Base-by-base conservation (phyloP, 2,113 vertebrate species). In the Podilymbus podiceps region DNA sequence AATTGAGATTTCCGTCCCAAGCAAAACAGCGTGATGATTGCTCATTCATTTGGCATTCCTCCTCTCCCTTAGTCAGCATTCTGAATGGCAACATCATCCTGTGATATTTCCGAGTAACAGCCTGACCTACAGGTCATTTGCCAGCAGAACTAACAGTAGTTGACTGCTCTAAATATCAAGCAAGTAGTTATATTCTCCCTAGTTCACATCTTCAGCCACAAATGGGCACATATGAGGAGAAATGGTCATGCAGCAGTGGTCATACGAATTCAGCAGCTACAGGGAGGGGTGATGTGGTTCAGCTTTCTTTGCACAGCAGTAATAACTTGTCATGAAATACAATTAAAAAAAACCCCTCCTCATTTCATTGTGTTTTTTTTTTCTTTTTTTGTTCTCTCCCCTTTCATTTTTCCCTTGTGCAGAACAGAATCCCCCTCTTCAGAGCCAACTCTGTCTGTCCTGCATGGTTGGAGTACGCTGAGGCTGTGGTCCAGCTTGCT, bases 91-190 rank as follows among this genome's bases (percentile, higher is more conserved):
- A 40, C 24, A 35, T 44, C 12, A 2, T 53, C 62, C 49, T 85
- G 74, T 50, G 69, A 20, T 63, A 71, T 42, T 93, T 91, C 84
- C 79, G 58, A 85, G 66, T 59, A 90, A 63, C 7, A 22, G 28
- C 55, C 75, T 92, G 82, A 92, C 64, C 88, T 78, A 42, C 28
- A 19, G 88, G 83, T 78, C 24, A n/a, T 71, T 46, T 90, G 66
- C 69, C 46, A 90, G 76, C 38, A 88, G 88, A 90, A 62, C 84
- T 89, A 95, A 46, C n/a, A 67, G 31, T 71, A 89, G 69, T 64
- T 80, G 67, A 60, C 31, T 83, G 82, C 74, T 67, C 66, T 93
- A 89, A 89, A 88, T 92, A 79, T 71, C 90, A 90, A 85, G 53
- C 55, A 47, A 68, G n/a, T 5, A 76, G 42, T 59, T 90, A 63